These are phyloP conservation scores for Magallana angulata DNA, from an alignment of 1,140 invertebrate genomes.

Conservation along the genomic window DNA sequence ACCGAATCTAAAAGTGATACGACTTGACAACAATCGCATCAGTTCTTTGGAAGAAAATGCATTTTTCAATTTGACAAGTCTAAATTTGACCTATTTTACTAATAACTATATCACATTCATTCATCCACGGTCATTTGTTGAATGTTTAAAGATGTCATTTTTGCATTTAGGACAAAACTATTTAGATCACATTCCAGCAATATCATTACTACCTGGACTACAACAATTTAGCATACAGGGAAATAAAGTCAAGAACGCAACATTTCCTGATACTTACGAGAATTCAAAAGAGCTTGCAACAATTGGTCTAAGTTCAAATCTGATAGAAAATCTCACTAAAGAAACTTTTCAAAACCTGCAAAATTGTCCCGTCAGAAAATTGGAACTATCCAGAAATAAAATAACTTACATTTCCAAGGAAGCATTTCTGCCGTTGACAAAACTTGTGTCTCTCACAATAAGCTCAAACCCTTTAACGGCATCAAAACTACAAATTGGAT, in stretches of 20 bases:
- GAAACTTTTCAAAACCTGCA: slow-evolving; percentile 59
- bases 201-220: slow-evolving; percentile 55
- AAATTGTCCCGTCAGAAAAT: slow-evolving; percentile 51
- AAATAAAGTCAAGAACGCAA: slow-evolving; percentile 63
- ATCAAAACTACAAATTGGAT: slow-evolving; percentile 51
- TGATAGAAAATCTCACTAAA: slow-evolving; percentile 57
- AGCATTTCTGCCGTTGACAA: slow-evolving; percentile 60
- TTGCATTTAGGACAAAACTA: slow-evolving; percentile 61
- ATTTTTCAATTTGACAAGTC: slow-evolving; percentile 50
- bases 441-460: slow-evolving; percentile 65
- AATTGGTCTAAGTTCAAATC: slow-evolving; percentile 66
- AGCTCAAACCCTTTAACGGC: slow-evolving; percentile 63
- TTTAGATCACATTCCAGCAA: slow-evolving; percentile 54
- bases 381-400: slow-evolving; percentile 64
- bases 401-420: slow-evolving; percentile 55
- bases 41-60: slow-evolving; percentile 48
- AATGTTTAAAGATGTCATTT: slow-evolving; percentile 48
- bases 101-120: slow-evolving; percentile 62
- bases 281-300: slow-evolving; percentile 38
- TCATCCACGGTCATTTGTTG: slow-evolving; percentile 56
- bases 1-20: slow-evolving; percentile 44
- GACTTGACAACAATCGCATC: slow-evolving; percentile 58
- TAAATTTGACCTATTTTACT: slow-evolving; percentile 52
- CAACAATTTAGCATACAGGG: slow-evolving; percentile 60
- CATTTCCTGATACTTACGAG: slow-evolving; percentile 59